These are phyloP conservation scores for Ennomos quercinarius DNA, from an alignment of 2,888 invertebrate species.

Conservation along the genomic window DNA sequence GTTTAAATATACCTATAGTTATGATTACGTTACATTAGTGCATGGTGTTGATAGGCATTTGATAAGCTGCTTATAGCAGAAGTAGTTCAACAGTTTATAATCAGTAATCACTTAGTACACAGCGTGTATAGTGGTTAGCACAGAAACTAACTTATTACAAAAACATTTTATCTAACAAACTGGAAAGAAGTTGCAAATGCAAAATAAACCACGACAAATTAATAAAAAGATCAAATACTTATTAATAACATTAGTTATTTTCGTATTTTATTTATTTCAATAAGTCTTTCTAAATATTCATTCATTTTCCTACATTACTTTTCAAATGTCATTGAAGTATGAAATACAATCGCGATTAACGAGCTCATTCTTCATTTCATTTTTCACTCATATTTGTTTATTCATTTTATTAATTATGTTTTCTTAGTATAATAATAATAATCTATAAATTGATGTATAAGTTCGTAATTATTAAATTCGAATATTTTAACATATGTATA, in stretches of 20 bases:
- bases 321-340: slow-evolving; percentile 83
- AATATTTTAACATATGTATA: slow-evolving; percentile 86
- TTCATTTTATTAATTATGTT: slow-evolving; percentile 85
- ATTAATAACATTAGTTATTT: slow-evolving; percentile 81
- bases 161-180: slow-evolving; percentile 4
- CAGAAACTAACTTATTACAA: slow-evolving; percentile 3
- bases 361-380: slow-evolving; percentile 78
- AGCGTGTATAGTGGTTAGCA: neutral
- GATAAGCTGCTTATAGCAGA: neutral
- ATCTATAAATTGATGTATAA: slow-evolving; percentile 86
- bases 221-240: slow-evolving; percentile 74
- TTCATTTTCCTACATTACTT: slow-evolving; percentile 82
- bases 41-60: slow-evolving; percentile 20
- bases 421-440: slow-evolving; percentile 86
- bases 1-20: neutral
- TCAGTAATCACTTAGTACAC: slow-evolving; percentile 9
- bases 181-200: slow-evolving; percentile 32
- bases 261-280: slow-evolving; percentile 84
- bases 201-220: slow-evolving; percentile 56
- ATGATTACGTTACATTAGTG: slow-evolving; percentile 2
- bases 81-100: slow-evolving; percentile 22
- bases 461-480: slow-evolving; percentile 86
- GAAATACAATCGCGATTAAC: slow-evolving; percentile 83
- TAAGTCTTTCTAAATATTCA: slow-evolving; percentile 86
- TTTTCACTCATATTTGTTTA: slow-evolving; percentile 83